Evolutionary conservation across 1,140 invertebrate genomes (phyloP), one percentile per base, ranked within the genome.

Genomic region (Drosophila sechellia): DNA sequence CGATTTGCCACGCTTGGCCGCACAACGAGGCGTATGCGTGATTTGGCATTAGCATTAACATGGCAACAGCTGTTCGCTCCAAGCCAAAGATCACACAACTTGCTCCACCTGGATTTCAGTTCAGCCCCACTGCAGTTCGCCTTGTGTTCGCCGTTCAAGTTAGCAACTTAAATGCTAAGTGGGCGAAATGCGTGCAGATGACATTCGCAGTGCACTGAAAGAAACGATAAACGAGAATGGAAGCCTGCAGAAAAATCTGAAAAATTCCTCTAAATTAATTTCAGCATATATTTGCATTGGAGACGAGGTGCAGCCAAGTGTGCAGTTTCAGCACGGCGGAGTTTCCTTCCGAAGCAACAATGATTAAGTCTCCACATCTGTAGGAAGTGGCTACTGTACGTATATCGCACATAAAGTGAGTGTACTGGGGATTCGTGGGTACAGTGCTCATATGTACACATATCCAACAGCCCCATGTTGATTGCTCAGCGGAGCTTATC

Each of bases 11-110:
- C 83, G 81, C 81, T 81, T 79, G 60, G 71, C 50, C 79, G 81
- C 81, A 87, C 81, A 86, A 83, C 79, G 79, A 86, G 81, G 81
- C 81, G 81, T 86, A 86, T 86, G 59, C 60, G 79, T 84, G 75
- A 86, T 86, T 81, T 87, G 74, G 58, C 59, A 71, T 78, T 70
- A 69, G 35, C 59, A 68, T 75, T 63, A 55, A 40, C 60, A 65
- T 65, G 46, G 55, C 78, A 81, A 87, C 78, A 87, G 77, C 80
- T 80, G 76, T 78, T 40, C 40, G 20, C 35, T 46, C 50, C 42
- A 25, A 53, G 59, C 50, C 25, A 40, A 20, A 31, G 15, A 37
- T 37, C 43, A 27, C 43, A 6, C 13, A 27, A 45, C 60, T 45
- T 34, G 68, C 66, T 37, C 43, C 68, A 69, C 68, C 65, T 57